A percentile compares a stretch with the other conserved stretches of the same genome.
These are phyloP conservation scores for Polydrusus pterygomalis DNA, from an alignment of 2,888 invertebrate genomes.

Conservation along the genomic window DNA sequence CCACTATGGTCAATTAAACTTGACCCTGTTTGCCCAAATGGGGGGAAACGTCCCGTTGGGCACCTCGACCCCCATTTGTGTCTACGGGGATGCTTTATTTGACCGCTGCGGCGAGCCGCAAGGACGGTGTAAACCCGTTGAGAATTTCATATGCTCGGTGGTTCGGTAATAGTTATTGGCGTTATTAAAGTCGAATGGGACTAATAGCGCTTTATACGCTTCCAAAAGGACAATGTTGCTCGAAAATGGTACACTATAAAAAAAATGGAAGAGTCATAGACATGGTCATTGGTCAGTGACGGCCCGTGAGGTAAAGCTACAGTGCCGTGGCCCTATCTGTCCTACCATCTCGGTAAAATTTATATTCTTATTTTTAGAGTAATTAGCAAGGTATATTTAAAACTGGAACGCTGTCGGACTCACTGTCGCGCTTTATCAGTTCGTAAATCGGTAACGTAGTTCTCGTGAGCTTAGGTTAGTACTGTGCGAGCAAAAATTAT, in stretches of 20 bases:
- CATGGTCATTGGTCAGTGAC: too few relatives aligned
- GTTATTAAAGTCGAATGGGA: constrained; percentile 5
- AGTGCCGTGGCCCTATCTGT: too few relatives aligned
- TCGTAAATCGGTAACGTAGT: too few relatives aligned
- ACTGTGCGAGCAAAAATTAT: too few relatives aligned
- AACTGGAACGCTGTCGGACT: too few relatives aligned
- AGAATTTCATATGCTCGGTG: constrained; percentile 11
- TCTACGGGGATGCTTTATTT: constrained; percentile 23
- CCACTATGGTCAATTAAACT: constrained; percentile 31
- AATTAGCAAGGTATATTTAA: too few relatives aligned
- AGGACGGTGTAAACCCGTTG: not conserved
- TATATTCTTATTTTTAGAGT: too few relatives aligned
- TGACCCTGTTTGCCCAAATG: constrained; percentile 26
- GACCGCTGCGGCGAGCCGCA: constrained; percentile 18
- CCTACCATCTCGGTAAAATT: too few relatives aligned
- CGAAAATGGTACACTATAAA: not conserved
- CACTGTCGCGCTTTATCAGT: too few relatives aligned
- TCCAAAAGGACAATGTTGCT: not conserved
- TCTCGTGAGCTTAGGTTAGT: too few relatives aligned
- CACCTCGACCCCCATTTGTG: constrained; percentile 17
- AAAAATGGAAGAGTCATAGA: too few relatives aligned
- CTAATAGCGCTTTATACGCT: not conserved
- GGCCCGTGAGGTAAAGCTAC: too few relatives aligned
- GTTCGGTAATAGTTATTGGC: not conserved
- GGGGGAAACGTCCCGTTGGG: constrained; percentile 16